Evolutionary conservation across 2,797 vertebrate species (phyloP).

Genomic region (Galaxias olidus): DNA sequence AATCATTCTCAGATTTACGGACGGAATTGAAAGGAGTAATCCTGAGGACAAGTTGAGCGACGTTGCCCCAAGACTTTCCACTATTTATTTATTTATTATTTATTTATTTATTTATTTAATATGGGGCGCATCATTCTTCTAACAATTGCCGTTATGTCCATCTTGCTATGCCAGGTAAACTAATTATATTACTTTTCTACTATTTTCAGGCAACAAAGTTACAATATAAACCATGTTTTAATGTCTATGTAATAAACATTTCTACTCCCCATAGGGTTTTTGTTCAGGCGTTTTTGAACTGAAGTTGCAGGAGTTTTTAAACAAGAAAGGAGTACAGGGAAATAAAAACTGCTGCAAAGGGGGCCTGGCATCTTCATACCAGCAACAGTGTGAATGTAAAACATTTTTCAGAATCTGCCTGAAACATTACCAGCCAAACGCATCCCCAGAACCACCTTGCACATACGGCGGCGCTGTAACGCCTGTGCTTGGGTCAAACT

Average conservation of each 20-base stretch:
- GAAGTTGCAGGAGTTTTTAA: slow-evolving; percentile 94
- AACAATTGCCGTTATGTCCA: slow-evolving; percentile 76
- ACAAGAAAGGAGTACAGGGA: slow-evolving; percentile 89
- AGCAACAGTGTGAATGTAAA: slow-evolving; percentile 91
- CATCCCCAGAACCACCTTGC: slow-evolving; percentile 93
- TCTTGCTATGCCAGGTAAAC: slow-evolving; percentile 88
- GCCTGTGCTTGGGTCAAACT: slow-evolving; percentile 90
- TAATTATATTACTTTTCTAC: slow-evolving; percentile 1
- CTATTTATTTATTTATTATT: slow-evolving; percentile 66
- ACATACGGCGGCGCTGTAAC: slow-evolving; percentile 92
- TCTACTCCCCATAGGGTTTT: slow-evolving; percentile 75
- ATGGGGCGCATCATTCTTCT: slow-evolving; percentile 84
- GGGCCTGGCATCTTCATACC: slow-evolving; percentile 68
- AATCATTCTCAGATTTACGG: slow-evolving; percentile 62
- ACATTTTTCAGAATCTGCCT: slow-evolving; percentile 97
- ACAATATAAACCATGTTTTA: not conserved
- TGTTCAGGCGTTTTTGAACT: slow-evolving; percentile 95
- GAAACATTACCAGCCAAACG: slow-evolving; percentile 96
- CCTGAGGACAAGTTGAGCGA: slow-evolving; percentile 60
- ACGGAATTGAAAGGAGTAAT: slow-evolving; percentile 62
- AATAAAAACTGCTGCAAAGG: slow-evolving; percentile 90
- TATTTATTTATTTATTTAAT: slow-evolving; percentile 63
- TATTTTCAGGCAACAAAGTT: slow-evolving; percentile 23
- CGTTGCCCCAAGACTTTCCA: slow-evolving; percentile 54
- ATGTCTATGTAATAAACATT: slow-evolving; percentile 17